phyloP scores from a whole-genome alignment of 2,113 vertebrate genomes.

The Nicator chloris region DNA sequence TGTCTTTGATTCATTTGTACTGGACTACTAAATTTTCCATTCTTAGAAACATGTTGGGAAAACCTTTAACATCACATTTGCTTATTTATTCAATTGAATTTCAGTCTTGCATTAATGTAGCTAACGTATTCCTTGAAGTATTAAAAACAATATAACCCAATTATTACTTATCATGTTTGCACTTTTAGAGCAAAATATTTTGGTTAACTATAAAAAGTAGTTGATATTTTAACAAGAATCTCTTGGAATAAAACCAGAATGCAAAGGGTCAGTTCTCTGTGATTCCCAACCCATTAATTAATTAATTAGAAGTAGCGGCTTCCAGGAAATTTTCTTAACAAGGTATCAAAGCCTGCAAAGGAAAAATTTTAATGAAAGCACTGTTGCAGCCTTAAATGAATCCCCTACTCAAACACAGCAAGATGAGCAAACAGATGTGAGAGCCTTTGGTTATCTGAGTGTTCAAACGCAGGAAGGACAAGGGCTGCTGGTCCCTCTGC shows the following conservation, averaged over 20 bases:
- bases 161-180: neutral
- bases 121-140: neutral
- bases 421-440: neutral
- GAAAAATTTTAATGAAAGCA: constrained; percentile 1
- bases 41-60: neutral
- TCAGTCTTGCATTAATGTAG: neutral
- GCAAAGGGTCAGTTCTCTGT: neutral
- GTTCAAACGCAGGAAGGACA: neutral
- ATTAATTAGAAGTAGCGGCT: neutral
- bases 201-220: neutral
- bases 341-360: constrained; percentile 15
- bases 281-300: neutral
- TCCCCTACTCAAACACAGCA: neutral
- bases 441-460: neutral
- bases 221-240: neutral
- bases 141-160: neutral
- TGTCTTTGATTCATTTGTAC: neutral
- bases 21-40: neutral
- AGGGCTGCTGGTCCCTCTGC: neutral
- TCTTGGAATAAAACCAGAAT: neutral
- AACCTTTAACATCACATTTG: neutral
- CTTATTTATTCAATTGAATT: neutral
- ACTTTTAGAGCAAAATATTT: neutral
- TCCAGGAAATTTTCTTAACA: constrained; percentile 9
- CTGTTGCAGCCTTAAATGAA: neutral